Conservation (phyloP, 1,140 invertebrate species). For the Babylonia areolata region DNA sequence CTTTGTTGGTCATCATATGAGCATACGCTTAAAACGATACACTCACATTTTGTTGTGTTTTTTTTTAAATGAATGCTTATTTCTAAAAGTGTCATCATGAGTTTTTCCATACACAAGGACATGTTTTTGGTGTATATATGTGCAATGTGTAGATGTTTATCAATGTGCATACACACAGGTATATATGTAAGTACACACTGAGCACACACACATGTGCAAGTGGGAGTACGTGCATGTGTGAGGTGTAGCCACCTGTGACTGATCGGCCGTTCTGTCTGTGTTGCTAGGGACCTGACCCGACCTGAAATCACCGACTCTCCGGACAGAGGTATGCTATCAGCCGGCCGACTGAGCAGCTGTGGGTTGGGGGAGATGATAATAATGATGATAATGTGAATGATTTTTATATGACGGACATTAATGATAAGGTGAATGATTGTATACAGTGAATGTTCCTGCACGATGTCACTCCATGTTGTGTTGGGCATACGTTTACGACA, state of each 20-base stretch:
- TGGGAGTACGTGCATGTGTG: neutral
- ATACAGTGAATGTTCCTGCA: no score
- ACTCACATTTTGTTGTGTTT: neutral
- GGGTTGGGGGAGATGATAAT: no score
- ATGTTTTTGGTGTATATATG: neutral
- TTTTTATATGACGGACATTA: no score
- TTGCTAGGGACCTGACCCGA: constrained; percentile 40
- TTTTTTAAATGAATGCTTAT: neutral
- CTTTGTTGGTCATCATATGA: no score
- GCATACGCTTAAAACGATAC: no score
- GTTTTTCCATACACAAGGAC: no score
- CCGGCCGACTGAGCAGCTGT: no score
- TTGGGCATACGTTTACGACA: no score
- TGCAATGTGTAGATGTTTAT: neutral
- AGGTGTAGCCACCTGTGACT: neutral
- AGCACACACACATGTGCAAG: neutral
- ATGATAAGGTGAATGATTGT: no score
- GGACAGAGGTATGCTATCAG: constrained; percentile 59
- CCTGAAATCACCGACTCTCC: constrained; percentile 60
- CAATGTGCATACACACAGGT: neutral
- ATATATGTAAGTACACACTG: neutral
- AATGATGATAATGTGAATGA: no score
- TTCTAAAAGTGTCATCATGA: no score
- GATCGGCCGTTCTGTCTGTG: neutral
- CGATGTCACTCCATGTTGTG: no score